A percentile compares a stretch with the other conserved stretches of the same genome.
These are phyloP conservation scores for Platorchestia sp. DNA, from an alignment of 1,140 invertebrate genomes.

Conservation along the genomic window DNA sequence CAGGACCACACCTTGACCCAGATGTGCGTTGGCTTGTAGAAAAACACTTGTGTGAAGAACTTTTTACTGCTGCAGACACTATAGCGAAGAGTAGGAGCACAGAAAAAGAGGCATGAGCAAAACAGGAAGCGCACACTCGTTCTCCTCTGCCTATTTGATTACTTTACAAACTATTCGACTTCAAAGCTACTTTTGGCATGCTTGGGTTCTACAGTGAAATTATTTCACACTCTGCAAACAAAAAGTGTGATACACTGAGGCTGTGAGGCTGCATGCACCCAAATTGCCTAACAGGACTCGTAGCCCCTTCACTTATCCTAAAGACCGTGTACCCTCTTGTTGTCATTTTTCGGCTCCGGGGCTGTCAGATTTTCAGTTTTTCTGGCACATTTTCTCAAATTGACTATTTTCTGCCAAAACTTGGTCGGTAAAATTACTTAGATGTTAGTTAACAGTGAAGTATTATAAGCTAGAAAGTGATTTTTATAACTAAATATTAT, in stretches of 20 bases:
- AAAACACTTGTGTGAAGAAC: not conserved
- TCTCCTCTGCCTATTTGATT: not conserved
- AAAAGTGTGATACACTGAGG: not conserved
- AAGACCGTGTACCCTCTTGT: too few species aligned
- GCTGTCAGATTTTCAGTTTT: too few species aligned
- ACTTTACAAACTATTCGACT: not conserved
- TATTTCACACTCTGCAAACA: not conserved
- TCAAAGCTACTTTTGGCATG: not conserved
- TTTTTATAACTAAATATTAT: too few species aligned
- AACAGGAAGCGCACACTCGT: not conserved
- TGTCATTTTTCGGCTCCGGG: too few species aligned
- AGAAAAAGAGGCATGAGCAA: not conserved
- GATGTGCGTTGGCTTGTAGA: not conserved
- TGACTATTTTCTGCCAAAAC: too few species aligned
- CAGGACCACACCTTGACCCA: not conserved
- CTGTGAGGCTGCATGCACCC: too few species aligned
- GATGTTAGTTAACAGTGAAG: too few species aligned
- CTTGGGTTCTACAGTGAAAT: not conserved
- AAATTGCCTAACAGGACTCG: too few species aligned
- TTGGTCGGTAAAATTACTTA: too few species aligned
- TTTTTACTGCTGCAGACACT: not conserved
- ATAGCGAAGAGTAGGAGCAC: not conserved
- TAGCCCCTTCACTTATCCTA: too few species aligned
- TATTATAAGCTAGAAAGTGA: too few species aligned
- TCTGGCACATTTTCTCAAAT: too few species aligned